Evolutionary conservation across 2,888 invertebrate species (phyloP), one percentile per base, ranked within the genome.

Genomic region (Tanytarsus gracilentus): DNA sequence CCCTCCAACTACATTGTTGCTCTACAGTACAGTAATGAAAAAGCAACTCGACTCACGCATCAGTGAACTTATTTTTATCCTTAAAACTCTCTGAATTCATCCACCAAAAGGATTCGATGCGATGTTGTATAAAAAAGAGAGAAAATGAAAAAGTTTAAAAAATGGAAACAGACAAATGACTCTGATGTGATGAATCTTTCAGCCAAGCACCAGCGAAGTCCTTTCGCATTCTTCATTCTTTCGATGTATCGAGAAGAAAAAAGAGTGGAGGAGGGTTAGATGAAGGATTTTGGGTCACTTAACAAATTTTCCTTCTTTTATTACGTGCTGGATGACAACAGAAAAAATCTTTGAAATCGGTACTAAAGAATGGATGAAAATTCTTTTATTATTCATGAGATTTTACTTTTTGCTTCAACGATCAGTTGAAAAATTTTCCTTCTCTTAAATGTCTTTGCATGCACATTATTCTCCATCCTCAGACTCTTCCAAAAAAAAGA

Each of bases 251-350:
- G 23, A 44, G 23, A 44, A 18, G 23, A 44, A 18, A 44, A 44
- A 14, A 16, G 21, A 23, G 23, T 5, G 21, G 9, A 30, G 21
- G n/a, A 55, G 33, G 18, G 9, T 4, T 16, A 33, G 33, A 33
- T n/a, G n/a, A 58, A 58, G 58, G 30, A 48, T 58, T 40, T 44
- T 48, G 58, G 58, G 58, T 58, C 58, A 58, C 44, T 58, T 58
- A 48, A 58, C 58, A 58, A 58, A 58, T 58, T 58, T 58, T 58
- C 29, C 21, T 29, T 14, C 40, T 14, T 40, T 56, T 49, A 8
- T 44, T 44, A 44, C 44, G 44, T 44, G 44, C 44, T 53, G 36
- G 40, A 56, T 56, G 39, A 56, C 39, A 40, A 30, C 7, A 30
- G 30, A 6, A 49, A 56, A 53, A 40, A 23, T 25, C 55, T 40